Evolutionary conservation across 2,888 invertebrate species (phyloP).

Genomic region (Acanthoscelides obtectus): DNA sequence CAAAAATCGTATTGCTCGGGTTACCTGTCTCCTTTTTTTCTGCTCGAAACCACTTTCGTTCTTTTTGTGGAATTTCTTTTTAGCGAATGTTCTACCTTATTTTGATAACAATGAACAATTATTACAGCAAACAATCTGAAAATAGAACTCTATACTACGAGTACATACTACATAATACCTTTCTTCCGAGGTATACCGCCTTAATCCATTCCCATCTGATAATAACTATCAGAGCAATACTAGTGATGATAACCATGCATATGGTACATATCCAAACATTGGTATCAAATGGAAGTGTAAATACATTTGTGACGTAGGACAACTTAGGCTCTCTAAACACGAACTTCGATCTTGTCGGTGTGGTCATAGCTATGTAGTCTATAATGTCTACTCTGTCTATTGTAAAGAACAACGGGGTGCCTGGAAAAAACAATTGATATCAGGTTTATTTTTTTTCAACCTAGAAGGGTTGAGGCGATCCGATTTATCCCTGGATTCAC

Average conservation of each 20-base stretch:
- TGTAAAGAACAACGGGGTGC: conserved; percentile 62
- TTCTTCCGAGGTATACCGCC: background rate
- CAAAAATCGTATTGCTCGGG: no score
- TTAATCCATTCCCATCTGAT: conserved; percentile 46
- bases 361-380: conserved; percentile 64
- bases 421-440: no score
- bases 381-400: conserved; percentile 57
- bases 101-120: no score
- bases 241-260: conserved; percentile 49
- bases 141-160: no score
- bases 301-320: conserved; percentile 67
- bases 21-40: no score
- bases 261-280: conserved; percentile 61
- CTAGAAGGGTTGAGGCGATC: no score
- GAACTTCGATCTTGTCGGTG: conserved; percentile 63
- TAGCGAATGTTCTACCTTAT: no score
- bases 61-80: no score
- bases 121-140: no score
- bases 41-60: no score
- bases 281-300: conserved; percentile 60
- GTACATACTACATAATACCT: background rate
- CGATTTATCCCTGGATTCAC: no score
- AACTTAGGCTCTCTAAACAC: conserved; percentile 69
- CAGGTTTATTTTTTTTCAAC: no score
- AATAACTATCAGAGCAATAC: conserved; percentile 42